Evolutionary conservation across 2,797 vertebrate genomes (phyloP).

Genomic region (Macropodus opercularis): DNA sequence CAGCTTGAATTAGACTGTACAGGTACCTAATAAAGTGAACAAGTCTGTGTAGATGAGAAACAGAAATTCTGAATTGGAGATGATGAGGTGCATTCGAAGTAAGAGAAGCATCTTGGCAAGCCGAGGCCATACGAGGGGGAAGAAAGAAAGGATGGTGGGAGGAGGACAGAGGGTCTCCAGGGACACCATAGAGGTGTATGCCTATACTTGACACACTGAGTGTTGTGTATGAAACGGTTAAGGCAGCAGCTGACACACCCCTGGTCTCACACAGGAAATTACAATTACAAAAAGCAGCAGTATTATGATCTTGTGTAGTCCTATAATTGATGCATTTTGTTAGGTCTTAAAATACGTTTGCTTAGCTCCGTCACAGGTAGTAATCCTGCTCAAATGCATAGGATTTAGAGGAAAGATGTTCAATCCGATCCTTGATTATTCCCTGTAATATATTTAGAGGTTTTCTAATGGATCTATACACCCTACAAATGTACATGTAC

Average conservation of each 20-base stretch:
- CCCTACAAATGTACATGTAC: too few relatives aligned
- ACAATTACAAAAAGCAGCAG: slow-evolving; percentile 42
- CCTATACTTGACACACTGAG: slow-evolving; percentile 51
- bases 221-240: slow-evolving; percentile 43
- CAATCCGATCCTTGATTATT: background rate
- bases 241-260: slow-evolving; percentile 61
- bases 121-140: slow-evolving; percentile 14
- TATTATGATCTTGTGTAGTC: slow-evolving; percentile 19
- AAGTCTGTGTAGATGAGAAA: too few relatives aligned
- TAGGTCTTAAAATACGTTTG: too few relatives aligned
- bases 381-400: background rate
- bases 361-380: background rate
- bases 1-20: too few relatives aligned
- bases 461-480: too few relatives aligned
- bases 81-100: too few relatives aligned
- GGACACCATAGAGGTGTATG: slow-evolving; percentile 62
- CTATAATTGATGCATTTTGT: background rate
- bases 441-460: too few relatives aligned
- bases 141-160: slow-evolving; percentile 19
- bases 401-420: background rate
- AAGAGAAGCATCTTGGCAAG: slow-evolving; percentile 53
- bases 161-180: slow-evolving; percentile 41
- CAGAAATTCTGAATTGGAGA: too few relatives aligned
- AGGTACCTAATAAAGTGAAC: too few relatives aligned
- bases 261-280: slow-evolving; percentile 71